Conservation (phyloP, 2,888 invertebrate genomes). For the Diarsia dahlii region DNA sequence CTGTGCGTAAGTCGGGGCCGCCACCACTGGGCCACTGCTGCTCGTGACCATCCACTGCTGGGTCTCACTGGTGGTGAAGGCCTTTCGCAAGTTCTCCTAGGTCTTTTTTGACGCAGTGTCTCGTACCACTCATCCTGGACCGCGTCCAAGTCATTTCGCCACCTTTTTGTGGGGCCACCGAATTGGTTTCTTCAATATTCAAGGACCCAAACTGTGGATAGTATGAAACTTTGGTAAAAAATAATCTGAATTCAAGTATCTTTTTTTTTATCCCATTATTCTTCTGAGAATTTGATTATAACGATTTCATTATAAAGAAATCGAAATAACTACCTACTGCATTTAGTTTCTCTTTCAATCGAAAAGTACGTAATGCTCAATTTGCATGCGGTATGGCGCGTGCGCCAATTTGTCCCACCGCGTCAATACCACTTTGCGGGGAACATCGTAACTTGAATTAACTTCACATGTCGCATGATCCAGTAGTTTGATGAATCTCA, state of each 20-base stretch:
- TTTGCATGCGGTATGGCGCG: slow-evolving; percentile 53
- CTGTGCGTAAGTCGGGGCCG: no score
- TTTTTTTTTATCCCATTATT: neutral
- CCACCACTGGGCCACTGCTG: no score
- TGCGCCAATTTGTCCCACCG: slow-evolving; percentile 46
- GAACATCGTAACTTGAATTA: slow-evolving; percentile 13
- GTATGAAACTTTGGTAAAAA: neutral
- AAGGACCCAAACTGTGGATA: neutral
- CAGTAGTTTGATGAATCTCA: neutral
- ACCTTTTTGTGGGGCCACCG: neutral
- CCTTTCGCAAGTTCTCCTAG: neutral
- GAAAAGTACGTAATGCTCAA: slow-evolving; percentile 19
- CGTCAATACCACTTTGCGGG: slow-evolving; percentile 49
- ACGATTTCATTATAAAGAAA: neutral
- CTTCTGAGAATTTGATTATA: neutral
- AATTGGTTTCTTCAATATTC: neutral
- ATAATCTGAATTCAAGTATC: neutral
- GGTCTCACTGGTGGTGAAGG: no score
- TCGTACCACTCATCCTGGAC: neutral
- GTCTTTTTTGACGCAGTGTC: neutral
- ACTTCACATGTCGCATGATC: slow-evolving; percentile 14
- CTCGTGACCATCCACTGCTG: neutral
- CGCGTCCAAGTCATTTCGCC: neutral
- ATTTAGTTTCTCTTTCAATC: slow-evolving; percentile 34
- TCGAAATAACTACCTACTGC: neutral